A percentile compares a stretch with the other conserved stretches of the same genome.
Evolutionary conservation across 92 coral and sea anemone genomes (phyloP).

Genomic region (Micromussa lordhowensis): DNA sequence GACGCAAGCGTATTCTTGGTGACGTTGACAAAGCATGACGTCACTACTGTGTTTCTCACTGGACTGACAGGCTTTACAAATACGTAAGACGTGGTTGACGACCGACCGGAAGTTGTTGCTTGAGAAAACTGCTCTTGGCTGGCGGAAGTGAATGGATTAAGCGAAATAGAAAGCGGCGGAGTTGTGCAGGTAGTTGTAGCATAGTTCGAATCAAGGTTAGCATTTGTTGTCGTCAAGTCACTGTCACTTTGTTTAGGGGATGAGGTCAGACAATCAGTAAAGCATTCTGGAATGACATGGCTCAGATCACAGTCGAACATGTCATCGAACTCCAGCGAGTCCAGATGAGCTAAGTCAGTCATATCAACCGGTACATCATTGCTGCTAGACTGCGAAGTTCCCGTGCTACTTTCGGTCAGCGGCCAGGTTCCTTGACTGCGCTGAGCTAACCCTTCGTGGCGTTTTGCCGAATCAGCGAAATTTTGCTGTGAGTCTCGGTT

Average conservation of each 20-base stretch:
- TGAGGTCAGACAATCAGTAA: slow-evolving; percentile 28
- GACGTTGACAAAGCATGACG: slow-evolving; percentile 46
- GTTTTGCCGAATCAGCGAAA: slow-evolving; percentile 18
- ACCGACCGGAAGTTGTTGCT: slow-evolving; percentile 9
- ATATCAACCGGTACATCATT: slow-evolving; percentile 51
- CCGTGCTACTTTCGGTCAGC: neutral
- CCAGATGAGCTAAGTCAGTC: slow-evolving; percentile 54
- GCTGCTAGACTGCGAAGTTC: slow-evolving; percentile 12
- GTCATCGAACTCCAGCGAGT: slow-evolving; percentile 59
- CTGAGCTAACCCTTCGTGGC: neutral
- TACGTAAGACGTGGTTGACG: slow-evolving; percentile 33
- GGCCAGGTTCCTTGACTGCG: slow-evolving; percentile 5
- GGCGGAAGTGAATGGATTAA: neutral
- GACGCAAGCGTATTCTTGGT: slow-evolving; percentile 11
- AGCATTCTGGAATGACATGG: slow-evolving; percentile 65
- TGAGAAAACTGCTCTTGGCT: neutral
- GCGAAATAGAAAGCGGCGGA: neutral
- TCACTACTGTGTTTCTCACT: slow-evolving; percentile 26
- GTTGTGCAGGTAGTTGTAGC: neutral
- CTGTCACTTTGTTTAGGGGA: slow-evolving; percentile 16
- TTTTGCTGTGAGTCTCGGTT: slow-evolving; percentile 11
- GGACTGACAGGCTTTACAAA: slow-evolving; percentile 47
- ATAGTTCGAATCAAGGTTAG: neutral
- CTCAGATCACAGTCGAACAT: slow-evolving; percentile 66
- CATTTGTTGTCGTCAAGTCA: slow-evolving; percentile 1